Evolutionary conservation across 1,140 invertebrate genomes (phyloP).

Genomic region (Metopolophium dirhodum): DNA sequence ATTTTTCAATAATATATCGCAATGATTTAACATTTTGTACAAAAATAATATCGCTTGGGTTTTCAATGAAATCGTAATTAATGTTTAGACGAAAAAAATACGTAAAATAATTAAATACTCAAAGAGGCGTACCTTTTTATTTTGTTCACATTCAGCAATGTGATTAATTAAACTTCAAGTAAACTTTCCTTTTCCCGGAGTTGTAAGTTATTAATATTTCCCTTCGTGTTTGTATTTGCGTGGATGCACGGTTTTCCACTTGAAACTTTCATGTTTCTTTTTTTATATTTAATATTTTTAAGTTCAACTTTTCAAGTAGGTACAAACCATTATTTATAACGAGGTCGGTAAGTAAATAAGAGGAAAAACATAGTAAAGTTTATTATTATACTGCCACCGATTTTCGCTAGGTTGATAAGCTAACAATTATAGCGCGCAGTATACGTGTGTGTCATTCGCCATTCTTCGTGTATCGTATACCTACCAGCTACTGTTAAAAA

Average conservation of each 20-base stretch:
- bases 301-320: slow-evolving; percentile 45
- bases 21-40: slow-evolving; percentile 15
- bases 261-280: slow-evolving; percentile 44
- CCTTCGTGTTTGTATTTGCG: slow-evolving; percentile 48
- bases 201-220: slow-evolving; percentile 56
- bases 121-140: slow-evolving; percentile 40
- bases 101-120: slow-evolving; percentile 50
- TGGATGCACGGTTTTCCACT: slow-evolving; percentile 37
- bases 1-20: slow-evolving; percentile 39
- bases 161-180: slow-evolving; percentile 53
- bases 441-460: background rate
- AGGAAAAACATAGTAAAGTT: background rate
- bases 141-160: slow-evolving; percentile 43
- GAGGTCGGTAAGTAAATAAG: slow-evolving; percentile 25
- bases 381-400: background rate
- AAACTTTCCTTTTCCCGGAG: slow-evolving; percentile 36
- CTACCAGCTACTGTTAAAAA: background rate
- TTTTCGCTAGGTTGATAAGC: slow-evolving; percentile 7
- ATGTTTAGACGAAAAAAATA: slow-evolving; percentile 52
- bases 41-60: background rate
- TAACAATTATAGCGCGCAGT: background rate
- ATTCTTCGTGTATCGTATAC: background rate
- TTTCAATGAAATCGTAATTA: slow-evolving; percentile 50
- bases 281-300: slow-evolving; percentile 18
- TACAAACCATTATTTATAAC: slow-evolving; percentile 48